These are phyloP conservation scores for Toxotes chatareus DNA, from an alignment of 2,113 vertebrate genomes.

Conservation along the genomic window DNA sequence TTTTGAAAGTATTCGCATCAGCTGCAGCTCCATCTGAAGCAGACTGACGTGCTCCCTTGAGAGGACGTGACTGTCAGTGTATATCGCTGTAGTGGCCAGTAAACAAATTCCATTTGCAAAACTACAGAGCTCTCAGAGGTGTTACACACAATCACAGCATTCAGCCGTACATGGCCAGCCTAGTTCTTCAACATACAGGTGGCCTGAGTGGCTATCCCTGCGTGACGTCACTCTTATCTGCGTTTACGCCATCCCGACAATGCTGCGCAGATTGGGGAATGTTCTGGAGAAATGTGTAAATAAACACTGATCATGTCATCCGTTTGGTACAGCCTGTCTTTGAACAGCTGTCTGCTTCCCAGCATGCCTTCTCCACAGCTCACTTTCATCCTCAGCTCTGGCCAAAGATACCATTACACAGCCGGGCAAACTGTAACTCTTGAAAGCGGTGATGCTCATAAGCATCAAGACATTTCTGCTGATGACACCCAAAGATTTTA, in stretches of 20 bases:
- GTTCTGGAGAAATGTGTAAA: conserved; percentile 45
- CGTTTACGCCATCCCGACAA: conserved; percentile 40
- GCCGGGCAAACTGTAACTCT: conserved; percentile 46
- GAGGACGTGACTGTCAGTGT: conserved; percentile 18
- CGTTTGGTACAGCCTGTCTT: conserved; percentile 32
- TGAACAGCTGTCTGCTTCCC: conserved; percentile 46
- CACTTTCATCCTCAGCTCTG: conserved; percentile 62
- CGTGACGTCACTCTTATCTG: conserved; percentile 54
- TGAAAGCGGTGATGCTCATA: neutral
- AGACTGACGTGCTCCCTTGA: neutral
- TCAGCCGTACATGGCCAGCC: conserved; percentile 60
- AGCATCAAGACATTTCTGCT: conserved; percentile 4
- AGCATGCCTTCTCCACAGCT: conserved; percentile 31
- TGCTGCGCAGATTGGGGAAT: conserved; percentile 29
- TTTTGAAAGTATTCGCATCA: neutral
- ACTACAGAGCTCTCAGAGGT: conserved; percentile 37
- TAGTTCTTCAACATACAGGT: conserved; percentile 53
- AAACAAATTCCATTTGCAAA: conserved; percentile 59
- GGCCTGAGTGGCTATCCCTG: conserved; percentile 26
- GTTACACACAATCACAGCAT: conserved; percentile 37
- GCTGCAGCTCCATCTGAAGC: neutral
- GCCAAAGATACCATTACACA: conserved; percentile 36
- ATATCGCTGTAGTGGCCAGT: conserved; percentile 15
- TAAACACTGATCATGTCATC: conserved; percentile 62
- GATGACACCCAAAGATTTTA: conserved; percentile 35